Evolutionary conservation across 2,113 vertebrate genomes (phyloP), one percentile per base, ranked within the genome.

Genomic region (Alectura lathami): DNA sequence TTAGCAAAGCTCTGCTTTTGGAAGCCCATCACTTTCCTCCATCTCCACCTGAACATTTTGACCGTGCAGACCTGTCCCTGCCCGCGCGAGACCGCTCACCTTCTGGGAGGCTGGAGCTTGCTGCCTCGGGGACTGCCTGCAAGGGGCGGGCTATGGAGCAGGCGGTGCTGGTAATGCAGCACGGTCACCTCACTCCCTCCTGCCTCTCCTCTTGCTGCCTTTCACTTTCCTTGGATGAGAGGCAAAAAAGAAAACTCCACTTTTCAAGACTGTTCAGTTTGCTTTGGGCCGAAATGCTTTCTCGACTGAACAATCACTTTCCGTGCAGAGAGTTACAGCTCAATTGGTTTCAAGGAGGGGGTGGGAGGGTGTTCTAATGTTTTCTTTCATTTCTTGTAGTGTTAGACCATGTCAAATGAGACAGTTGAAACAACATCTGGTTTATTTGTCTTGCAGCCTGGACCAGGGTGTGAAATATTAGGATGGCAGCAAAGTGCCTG

Each of bases 261-360:
- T 79, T 86, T 90, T 87, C 91, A 91, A 51, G 63, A 83, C 89
- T 59, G 76, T 62, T 94, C 70, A 30, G n/a, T 94, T 96, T 91
- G 67, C 86, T 59, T 88, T 16, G 2, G 76, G 48, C 73, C 0
- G 1, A 96, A 95, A 93, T 93, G 94, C 82, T 88, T 88, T 97
- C 96, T 96, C 2, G 0, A 80, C 67, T 18, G 87, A 96, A 88
- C 92, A 94, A 85, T 94, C 78, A 69, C 93, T 94, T 96, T 94
- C 92, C 92, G 54, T 75, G 70, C 42, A 76, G 90, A 91, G 92
- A 96, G 73, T 93, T 91, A 96, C 91, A 96, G 85, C 93, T 96
- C 95, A 94, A 78, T 91, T 74, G 89, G 89, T 80, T 80, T 88
- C 75, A 88, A 77, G 74, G 70, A 93, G 48, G 26, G 50, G 72